phyloP scores from a whole-genome alignment of 2,888 invertebrate species.

The Petrolisthes cinctipes region DNA sequence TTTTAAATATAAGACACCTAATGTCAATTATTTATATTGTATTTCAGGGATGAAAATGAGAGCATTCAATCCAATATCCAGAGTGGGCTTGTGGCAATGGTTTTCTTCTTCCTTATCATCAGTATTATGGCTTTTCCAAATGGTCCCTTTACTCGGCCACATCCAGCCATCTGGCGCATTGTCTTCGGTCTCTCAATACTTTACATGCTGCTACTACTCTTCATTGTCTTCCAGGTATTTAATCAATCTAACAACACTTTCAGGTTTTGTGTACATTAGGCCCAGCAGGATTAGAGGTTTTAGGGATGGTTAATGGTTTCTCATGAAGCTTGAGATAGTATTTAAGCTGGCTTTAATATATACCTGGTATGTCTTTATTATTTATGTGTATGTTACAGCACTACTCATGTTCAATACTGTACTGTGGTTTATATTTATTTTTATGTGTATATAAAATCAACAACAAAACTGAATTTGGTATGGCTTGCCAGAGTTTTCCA shows the following conservation, averaged over 20 bases:
- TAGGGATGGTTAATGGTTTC: too few species aligned
- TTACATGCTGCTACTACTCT: conserved; percentile 81
- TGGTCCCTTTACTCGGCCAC: conserved; percentile 97
- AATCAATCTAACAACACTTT: background rate
- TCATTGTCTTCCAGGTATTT: conserved; percentile 66
- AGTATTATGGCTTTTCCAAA: conserved; percentile 98
- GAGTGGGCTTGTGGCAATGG: conserved; percentile 91
- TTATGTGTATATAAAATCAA: too few species aligned
- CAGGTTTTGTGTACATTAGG: background rate
- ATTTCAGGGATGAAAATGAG: conserved; percentile 84
- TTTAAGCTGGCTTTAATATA: too few species aligned
- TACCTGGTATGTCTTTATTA: too few species aligned
- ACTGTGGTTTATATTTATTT: too few species aligned
- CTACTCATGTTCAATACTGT: too few species aligned
- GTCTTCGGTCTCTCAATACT: conserved; percentile 93
- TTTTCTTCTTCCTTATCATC: conserved; percentile 96
- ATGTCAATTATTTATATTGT: background rate
- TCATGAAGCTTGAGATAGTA: too few species aligned
- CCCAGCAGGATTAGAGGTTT: background rate
- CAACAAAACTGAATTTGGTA: too few species aligned
- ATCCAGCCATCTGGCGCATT: conserved; percentile 97
- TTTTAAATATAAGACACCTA: background rate
- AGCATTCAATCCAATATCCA: conserved; percentile 91
- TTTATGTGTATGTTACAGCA: too few species aligned
- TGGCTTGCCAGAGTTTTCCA: too few species aligned